These are phyloP conservation scores for Drosophila fungiperda DNA, from an alignment of 2,888 invertebrate species.

Conservation along the genomic window DNA sequence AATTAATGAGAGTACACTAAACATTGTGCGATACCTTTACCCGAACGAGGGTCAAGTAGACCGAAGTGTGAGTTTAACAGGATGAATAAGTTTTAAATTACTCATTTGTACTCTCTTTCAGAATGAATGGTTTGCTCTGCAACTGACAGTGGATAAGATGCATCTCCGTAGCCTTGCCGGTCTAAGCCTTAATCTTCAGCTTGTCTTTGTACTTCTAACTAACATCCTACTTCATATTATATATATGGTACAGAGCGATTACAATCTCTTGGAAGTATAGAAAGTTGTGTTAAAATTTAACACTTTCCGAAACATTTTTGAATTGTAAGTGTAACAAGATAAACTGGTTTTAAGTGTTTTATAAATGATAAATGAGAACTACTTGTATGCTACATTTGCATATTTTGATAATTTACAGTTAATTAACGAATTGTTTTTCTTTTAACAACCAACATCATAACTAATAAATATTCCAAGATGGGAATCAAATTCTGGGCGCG, in stretches of 20 bases:
- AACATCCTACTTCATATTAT: conserved; percentile 34
- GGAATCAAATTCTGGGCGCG: neutral
- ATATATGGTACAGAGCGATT: conserved; percentile 47
- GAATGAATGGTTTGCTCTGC: conserved; percentile 41
- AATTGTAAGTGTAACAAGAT: conserved; percentile 21
- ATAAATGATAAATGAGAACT: too few species aligned
- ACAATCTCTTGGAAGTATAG: neutral
- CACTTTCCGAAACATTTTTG: conserved; percentile 13
- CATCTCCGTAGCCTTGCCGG: conserved; percentile 16
- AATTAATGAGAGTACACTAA: neutral
- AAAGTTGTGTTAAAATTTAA: neutral
- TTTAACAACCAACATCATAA: neutral
- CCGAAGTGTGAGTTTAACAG: conserved; percentile 26
- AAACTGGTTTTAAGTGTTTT: neutral
- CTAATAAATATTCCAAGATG: neutral
- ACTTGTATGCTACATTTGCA: too few species aligned
- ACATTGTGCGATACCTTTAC: conserved; percentile 14
- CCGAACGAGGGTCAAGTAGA: conserved; percentile 8
- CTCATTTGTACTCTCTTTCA: conserved; percentile 1
- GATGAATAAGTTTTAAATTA: fast-evolving
- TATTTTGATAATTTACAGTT: conserved; percentile 21
- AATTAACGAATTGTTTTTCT: conserved; percentile 20
- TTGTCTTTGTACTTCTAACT: conserved; percentile 15
- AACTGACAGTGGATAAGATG: conserved; percentile 30
- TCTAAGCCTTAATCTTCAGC: conserved; percentile 15